Base-by-base conservation (phyloP, 1,140 invertebrate genomes). In the Sminthurinus signatus region DNA sequence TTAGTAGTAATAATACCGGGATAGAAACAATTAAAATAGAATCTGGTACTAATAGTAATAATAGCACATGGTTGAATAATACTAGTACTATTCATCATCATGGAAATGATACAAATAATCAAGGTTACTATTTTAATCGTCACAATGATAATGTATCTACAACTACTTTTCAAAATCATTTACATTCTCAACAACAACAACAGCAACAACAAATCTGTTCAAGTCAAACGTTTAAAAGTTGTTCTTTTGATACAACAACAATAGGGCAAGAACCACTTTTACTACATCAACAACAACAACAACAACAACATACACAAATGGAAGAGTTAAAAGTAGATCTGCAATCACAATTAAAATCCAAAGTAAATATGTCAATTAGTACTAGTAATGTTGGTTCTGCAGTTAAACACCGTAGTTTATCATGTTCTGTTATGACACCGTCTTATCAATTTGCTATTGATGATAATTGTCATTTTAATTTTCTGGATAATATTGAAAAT, bases 191-290 rank as follows among this genome's bases (percentile, higher is more conserved):
- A 14, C 50, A 52, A 14, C 58, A 60, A 32, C 55, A 55, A n/a
- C 63, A 54, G 17, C 62, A 62, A 31, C 51, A 65, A 29, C 58
- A 55, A 39, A 27, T 36, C 23, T 42, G 10, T 12, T 12, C 17
- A n/a, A 27, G 25, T 52, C 57, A 63, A 56, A 68, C 54, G 25
- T 69, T 65, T 42, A 69, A 65, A 31, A 69, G 67, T 36, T 69
- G 67, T 61, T 64, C 67, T 0, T 69, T 62, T 39, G 67, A 69
- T n/a, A 52, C 50, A 10, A 23, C 15, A n/a, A n/a, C n/a, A n/a
- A n/a, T n/a, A n/a, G n/a, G 15, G 15, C 10, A 8, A 48, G 5
- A 5, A 12, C 14, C 51, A 60, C 32, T 48, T 69, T 62, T 39
- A 62, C 64, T n/a, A 52, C 50, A 10, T 8, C 15, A n/a, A n/a